A percentile compares a stretch with the other conserved stretches of the same genome.
Conservation (phyloP, 2,113 vertebrate species). For the Microcebus griseorufus region DNA sequence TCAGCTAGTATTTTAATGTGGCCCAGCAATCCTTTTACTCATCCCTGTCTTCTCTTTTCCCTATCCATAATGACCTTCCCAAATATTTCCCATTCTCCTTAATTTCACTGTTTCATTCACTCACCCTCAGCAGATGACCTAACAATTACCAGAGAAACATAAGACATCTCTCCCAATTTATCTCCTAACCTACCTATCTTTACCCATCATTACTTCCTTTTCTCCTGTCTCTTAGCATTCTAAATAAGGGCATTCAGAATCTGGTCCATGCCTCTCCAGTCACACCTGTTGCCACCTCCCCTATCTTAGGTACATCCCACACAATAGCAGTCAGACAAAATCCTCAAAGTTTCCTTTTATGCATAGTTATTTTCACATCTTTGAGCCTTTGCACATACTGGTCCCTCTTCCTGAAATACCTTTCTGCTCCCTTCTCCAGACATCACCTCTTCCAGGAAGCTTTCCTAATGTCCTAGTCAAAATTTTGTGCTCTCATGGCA, state of each 20-base stretch:
- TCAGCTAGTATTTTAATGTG: constrained; percentile 10
- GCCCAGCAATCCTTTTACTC: not conserved
- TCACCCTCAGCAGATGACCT: not conserved
- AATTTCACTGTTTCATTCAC: not conserved
- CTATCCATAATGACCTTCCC: not conserved
- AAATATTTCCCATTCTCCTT: not conserved
- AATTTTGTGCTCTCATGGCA: not conserved
- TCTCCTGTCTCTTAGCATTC: not conserved
- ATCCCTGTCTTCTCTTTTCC: not conserved
- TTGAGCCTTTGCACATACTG: not conserved
- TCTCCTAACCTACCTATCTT: not conserved
- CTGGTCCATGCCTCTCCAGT: not conserved
- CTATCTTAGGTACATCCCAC: not conserved
- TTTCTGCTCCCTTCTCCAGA: not conserved
- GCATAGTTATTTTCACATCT: not conserved
- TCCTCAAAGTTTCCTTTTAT: not conserved
- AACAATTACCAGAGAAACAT: not conserved
- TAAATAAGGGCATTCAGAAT: not conserved
- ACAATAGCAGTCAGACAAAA: not conserved
- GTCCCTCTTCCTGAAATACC: not conserved
- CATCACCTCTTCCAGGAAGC: not conserved
- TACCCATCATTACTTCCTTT: not conserved
- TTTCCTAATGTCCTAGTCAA: not conserved
- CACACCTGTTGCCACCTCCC: not conserved
- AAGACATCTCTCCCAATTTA: not conserved